These are phyloP conservation scores for Notamacropus eugenii DNA, from an alignment of 2,797 vertebrate genomes.

Conservation along the genomic window DNA sequence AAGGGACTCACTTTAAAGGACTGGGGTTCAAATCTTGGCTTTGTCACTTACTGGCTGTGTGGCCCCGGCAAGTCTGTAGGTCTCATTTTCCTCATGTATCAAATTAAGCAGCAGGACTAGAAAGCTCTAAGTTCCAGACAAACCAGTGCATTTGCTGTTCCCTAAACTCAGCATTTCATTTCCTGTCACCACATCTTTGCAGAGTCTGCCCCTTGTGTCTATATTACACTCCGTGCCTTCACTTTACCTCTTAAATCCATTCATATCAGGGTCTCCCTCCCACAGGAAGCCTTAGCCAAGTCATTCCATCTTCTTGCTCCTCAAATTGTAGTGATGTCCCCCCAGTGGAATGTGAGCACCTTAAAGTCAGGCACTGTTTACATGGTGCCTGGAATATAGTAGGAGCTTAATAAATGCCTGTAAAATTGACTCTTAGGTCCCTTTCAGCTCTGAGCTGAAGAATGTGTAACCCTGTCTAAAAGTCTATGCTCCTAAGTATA, in stretches of 20 bases:
- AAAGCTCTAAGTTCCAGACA: neutral
- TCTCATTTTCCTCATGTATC: neutral
- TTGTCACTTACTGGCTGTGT: too few relatives aligned
- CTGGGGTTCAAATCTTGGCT: too few relatives aligned
- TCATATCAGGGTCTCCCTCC: neutral
- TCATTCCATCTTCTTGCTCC: neutral
- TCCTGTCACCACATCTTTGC: neutral
- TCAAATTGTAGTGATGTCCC: neutral
- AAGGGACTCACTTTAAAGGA: too few relatives aligned
- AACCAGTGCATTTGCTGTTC: too few relatives aligned
- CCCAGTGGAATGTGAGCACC: neutral
- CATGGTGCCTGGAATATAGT: neutral
- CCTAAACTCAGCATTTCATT: neutral
- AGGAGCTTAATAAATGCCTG: neutral
- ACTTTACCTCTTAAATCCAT: neutral
- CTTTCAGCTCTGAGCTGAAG: neutral
- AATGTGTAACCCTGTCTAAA: neutral
- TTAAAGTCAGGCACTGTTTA: neutral
- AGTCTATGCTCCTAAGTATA: neutral
- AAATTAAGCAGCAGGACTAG: neutral
- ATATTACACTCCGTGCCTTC: neutral
- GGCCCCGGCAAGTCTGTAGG: neutral
- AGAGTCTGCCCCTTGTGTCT: neutral
- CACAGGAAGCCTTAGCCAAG: neutral
- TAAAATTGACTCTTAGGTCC: neutral